phyloP scores from a whole-genome alignment of 2,888 invertebrate genomes.

The Hirtodrosophila duncani region DNA sequence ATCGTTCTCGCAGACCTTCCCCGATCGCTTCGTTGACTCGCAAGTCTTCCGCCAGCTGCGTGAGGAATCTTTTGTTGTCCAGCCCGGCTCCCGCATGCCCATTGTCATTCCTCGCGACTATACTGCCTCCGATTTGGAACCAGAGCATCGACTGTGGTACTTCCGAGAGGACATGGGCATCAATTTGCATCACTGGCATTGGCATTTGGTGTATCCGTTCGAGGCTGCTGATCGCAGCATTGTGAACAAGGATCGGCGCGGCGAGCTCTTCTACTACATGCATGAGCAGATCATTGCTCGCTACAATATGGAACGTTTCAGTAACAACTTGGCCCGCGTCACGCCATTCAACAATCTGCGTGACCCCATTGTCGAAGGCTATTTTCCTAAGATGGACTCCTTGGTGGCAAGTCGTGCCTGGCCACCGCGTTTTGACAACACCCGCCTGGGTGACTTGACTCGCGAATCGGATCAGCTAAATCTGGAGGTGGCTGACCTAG shows the following conservation, averaged over 20 bases:
- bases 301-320: slow-evolving; percentile 87
- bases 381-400: slow-evolving; percentile 91
- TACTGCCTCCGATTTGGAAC: slow-evolving; percentile 86
- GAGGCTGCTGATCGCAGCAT: slow-evolving; percentile 82
- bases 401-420: slow-evolving; percentile 86
- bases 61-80: slow-evolving; percentile 81
- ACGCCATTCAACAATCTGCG: slow-evolving; percentile 83
- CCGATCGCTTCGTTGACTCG: slow-evolving; percentile 83
- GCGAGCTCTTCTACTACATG: slow-evolving; percentile 90
- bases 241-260: slow-evolving; percentile 84
- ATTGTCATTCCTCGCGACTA: slow-evolving; percentile 83
- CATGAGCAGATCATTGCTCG: slow-evolving; percentile 82
- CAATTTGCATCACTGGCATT: slow-evolving; percentile 81
- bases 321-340: slow-evolving; percentile 84
- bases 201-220: slow-evolving; percentile 86
- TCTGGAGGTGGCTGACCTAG: slow-evolving; percentile 84
- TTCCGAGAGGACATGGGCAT: slow-evolving; percentile 80
- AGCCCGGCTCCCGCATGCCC: slow-evolving; percentile 82
- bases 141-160: slow-evolving; percentile 84
- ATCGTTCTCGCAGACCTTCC: slow-evolving; percentile 83
- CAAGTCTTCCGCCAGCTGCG: slow-evolving; percentile 81
- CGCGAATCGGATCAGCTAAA: slow-evolving; percentile 84
- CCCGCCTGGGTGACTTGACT: slow-evolving; percentile 81
- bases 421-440: slow-evolving; percentile 84
- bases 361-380: slow-evolving; percentile 86